A percentile compares a stretch with the other conserved stretches of the same genome.
phyloP scores from a whole-genome alignment of 2,888 invertebrate genomes.

The Eupithecia tripunctaria region DNA sequence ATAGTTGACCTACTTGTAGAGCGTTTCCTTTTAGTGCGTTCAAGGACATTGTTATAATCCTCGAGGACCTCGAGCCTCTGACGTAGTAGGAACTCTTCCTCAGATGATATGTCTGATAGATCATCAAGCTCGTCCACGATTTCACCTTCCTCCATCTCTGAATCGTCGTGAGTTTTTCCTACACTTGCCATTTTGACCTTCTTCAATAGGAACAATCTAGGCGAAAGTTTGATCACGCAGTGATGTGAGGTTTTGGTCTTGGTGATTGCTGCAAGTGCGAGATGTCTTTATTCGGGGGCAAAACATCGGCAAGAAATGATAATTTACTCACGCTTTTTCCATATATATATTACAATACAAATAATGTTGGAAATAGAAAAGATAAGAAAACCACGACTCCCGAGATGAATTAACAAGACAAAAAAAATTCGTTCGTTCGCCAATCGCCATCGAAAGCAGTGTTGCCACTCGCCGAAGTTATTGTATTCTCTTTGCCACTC shows the following conservation, averaged over 20 bases:
- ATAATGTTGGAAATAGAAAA: neutral
- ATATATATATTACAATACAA: neutral
- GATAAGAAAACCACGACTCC: neutral
- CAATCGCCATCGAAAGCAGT: neutral
- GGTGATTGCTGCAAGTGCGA: slow-evolving; percentile 12
- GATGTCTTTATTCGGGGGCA: neutral
- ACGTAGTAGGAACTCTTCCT: slow-evolving; percentile 76
- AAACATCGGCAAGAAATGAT: neutral
- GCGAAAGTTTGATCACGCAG: slow-evolving; percentile 22
- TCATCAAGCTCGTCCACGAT: slow-evolving; percentile 76
- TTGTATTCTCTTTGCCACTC: no score
- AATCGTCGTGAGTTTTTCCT: slow-evolving; percentile 66
- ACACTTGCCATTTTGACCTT: slow-evolving; percentile 63
- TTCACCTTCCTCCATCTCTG: slow-evolving; percentile 81
- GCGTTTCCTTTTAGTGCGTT: slow-evolving; percentile 75
- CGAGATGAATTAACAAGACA: neutral
- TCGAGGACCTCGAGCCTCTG: slow-evolving; percentile 77
- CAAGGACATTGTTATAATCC: slow-evolving; percentile 80
- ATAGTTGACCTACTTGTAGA: slow-evolving; percentile 57
- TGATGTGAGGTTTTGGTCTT: neutral
- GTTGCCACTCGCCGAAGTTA: no score
- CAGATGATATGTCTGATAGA: slow-evolving; percentile 79
- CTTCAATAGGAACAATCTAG: neutral
- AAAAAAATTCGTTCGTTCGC: neutral
- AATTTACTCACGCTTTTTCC: neutral